These are phyloP conservation scores for Cinclus mexicanus DNA, from an alignment of 2,113 vertebrate species.

Conservation along the genomic window DNA sequence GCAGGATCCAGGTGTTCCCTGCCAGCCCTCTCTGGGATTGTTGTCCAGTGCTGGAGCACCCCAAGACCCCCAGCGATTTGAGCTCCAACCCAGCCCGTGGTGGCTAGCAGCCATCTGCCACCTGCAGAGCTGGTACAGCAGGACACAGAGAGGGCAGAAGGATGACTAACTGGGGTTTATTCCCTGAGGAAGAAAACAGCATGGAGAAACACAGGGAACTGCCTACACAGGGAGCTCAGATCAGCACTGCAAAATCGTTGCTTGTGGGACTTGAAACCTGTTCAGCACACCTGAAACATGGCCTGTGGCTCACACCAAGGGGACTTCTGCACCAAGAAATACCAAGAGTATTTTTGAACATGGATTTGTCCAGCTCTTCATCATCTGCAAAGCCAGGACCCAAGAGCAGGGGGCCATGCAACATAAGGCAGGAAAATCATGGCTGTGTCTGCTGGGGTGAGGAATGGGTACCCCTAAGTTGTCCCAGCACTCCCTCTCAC, in stretches of 20 bases:
- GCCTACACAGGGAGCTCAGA: background rate
- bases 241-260: background rate
- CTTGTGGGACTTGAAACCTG: background rate
- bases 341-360: background rate
- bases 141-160: background rate
- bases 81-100: background rate
- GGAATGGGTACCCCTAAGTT: no score
- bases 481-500: background rate
- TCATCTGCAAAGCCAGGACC: fast-evolving
- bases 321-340: background rate
- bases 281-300: background rate
- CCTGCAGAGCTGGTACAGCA: background rate
- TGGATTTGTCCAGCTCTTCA: background rate
- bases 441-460: background rate
- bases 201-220: background rate
- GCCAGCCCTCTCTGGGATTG: background rate
- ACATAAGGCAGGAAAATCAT: background rate
- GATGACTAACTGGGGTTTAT: background rate
- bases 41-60: fast-evolving
- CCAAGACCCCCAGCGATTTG: fast-evolving
- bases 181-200: background rate
- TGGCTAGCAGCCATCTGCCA: background rate
- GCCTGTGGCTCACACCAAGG: background rate
- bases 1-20: background rate
- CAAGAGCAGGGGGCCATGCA: fast-evolving